phyloP scores from a whole-genome alignment of 1,140 invertebrate species.

The Bombus superbus region DNA sequence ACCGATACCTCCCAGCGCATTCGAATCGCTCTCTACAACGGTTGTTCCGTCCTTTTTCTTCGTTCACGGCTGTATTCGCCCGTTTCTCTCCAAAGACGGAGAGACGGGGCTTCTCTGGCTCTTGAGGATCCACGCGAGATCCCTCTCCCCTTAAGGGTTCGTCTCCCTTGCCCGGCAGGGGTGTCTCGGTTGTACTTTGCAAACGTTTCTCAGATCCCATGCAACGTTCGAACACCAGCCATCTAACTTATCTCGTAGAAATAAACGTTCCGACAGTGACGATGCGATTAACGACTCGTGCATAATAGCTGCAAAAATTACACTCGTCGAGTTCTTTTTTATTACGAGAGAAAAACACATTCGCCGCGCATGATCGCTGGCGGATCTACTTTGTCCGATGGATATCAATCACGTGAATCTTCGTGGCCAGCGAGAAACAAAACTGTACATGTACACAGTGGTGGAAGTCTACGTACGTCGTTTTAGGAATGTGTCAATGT shows the following conservation, averaged over 20 bases:
- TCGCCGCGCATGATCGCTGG: too few relatives aligned
- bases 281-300: conserved; percentile 8
- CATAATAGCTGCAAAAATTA: not conserved
- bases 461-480: too few relatives aligned
- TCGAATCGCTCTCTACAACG: not conserved
- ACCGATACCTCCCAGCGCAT: not conserved
- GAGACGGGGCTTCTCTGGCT: too few relatives aligned
- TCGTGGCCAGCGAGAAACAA: too few relatives aligned
- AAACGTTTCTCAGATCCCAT: not conserved
- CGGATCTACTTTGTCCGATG: not conserved
- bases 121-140: conserved; percentile 23
- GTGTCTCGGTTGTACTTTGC: too few relatives aligned
- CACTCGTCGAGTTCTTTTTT: not conserved
- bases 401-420: not conserved
- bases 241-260: conserved; percentile 8
- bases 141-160: conserved; percentile 12
- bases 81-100: not conserved
- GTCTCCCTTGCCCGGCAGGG: not conserved
- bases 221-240: too few relatives aligned
- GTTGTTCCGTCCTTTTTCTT: not conserved
- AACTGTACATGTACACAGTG: too few relatives aligned
- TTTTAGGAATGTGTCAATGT: too few relatives aligned
- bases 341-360: too few relatives aligned
- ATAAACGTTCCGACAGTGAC: conserved; percentile 10
- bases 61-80: not conserved